These are phyloP conservation scores for Habropoda laboriosa DNA, from an alignment of 1,140 invertebrate species.

Conservation along the genomic window DNA sequence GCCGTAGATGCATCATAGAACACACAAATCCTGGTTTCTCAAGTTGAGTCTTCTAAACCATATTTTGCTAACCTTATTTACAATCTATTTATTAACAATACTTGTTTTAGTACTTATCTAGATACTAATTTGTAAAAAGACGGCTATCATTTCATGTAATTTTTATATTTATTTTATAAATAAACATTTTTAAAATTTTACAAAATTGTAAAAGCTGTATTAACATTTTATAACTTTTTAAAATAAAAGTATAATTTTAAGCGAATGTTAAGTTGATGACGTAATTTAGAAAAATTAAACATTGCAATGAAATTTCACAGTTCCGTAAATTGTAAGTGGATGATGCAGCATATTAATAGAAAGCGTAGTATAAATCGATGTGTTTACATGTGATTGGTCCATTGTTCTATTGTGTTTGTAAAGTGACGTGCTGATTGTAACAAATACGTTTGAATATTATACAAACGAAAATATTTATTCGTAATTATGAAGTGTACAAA, in stretches of 20 bases:
- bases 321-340: not conserved
- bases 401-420: not conserved
- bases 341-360: not conserved
- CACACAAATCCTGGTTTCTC: slow-evolving; percentile 96
- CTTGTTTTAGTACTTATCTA: slow-evolving; percentile 27
- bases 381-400: not conserved
- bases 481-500: not conserved
- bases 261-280: not conserved
- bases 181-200: slow-evolving; percentile 16
- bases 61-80: slow-evolving; percentile 17
- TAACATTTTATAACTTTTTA: not conserved
- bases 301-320: not conserved
- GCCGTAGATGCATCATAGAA: slow-evolving; percentile 95
- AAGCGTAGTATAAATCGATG: not conserved
- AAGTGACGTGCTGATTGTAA: not conserved
- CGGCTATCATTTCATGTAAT: slow-evolving; percentile 13
- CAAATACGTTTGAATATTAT: not conserved
- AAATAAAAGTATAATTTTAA: not conserved
- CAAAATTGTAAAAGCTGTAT: not conserved
- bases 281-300: not conserved
- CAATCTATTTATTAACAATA: slow-evolving; percentile 62
- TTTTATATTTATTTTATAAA: slow-evolving; percentile 50
- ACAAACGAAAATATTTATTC: not conserved
- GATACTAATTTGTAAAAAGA: slow-evolving; percentile 62
- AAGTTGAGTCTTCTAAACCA: slow-evolving; percentile 61